Evolutionary conservation across 1,140 invertebrate species (phyloP), one percentile per base, ranked within the genome.

Genomic region (Dendroctonus valens): DNA sequence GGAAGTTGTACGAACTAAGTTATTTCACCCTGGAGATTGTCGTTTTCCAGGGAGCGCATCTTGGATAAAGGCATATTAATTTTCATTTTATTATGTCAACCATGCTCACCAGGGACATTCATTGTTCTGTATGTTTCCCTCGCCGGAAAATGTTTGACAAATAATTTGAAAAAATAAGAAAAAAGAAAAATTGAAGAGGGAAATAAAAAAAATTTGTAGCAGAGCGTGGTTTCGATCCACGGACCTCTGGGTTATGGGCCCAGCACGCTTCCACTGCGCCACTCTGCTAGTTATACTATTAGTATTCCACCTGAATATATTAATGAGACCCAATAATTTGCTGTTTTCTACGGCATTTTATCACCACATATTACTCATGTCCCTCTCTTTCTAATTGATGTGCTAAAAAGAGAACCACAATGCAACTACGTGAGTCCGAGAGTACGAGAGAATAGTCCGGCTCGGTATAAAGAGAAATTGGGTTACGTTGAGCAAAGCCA

Each of bases 161-260:
- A 46, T 11, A 46, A 11, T 46, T 11, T 12, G 3, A 12, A 46
- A 11, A 46, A 46, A 46, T n/a, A n/a, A 12, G 42, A 46, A 46
- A 46, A 46, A 11, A 46, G n/a, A 46, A 11, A 12, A 46, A 1
- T 0, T 11, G 42, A 12, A 46, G 50, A 51, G 15, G 6, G 7
- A 51, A 14, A 51, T 4, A 55, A 55, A 55, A 55, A 55, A 55
- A 40, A 2, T 38, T 38, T 3, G 73, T 92, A 93, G 90, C 91
- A 93, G 90, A 91, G 88, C 89, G 89, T 92, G 88, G 91, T 93
- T 93, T 93, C 90, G 91, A 94, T 93, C 91, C 89, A 91, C 90
- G 89, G 91, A 94, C 92, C 92, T 94, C 92, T 94, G 92, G 91
- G 92, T 94, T 94, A 94, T 94, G 92, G 91, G 92, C 92, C 93